Conservation (phyloP, 2,113 vertebrate genomes). For the Oceanodroma tethys region DNA sequence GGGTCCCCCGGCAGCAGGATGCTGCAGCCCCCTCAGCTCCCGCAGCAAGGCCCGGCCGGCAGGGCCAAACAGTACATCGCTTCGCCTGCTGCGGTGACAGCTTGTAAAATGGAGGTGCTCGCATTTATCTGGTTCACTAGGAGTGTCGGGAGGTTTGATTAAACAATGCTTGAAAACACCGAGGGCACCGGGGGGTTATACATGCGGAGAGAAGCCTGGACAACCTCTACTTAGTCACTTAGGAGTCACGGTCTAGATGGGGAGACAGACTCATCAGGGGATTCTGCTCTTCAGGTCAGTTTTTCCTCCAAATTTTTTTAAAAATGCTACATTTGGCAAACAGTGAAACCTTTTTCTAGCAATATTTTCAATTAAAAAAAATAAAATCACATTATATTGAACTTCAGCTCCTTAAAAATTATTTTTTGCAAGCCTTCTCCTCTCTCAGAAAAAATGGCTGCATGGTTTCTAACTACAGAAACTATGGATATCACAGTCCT, state of each 20-base stretch:
- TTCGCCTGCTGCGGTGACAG: neutral
- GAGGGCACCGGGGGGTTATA: neutral
- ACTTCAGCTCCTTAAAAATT: neutral
- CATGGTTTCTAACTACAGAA: neutral
- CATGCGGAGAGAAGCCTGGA: neutral
- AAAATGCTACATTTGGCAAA: neutral
- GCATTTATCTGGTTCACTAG: neutral
- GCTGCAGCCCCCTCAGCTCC: neutral
- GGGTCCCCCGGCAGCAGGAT: accelerated
- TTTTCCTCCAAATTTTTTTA: accelerated
- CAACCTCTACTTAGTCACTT: neutral
- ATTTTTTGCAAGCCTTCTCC: neutral
- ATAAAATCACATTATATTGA: neutral
- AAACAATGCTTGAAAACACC: neutral
- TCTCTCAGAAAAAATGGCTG: neutral
- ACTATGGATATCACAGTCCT: neutral
- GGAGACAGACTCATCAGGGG: neutral
- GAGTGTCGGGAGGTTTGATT: neutral
- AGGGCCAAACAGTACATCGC: neutral
- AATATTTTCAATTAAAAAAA: neutral
- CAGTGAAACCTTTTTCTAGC: neutral
- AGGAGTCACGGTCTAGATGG: neutral
- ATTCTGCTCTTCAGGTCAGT: neutral
- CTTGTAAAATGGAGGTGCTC: neutral
- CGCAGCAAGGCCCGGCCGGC: accelerated